These are phyloP conservation scores for Egretta garzetta DNA, from an alignment of 2,113 vertebrate species.

Conservation along the genomic window DNA sequence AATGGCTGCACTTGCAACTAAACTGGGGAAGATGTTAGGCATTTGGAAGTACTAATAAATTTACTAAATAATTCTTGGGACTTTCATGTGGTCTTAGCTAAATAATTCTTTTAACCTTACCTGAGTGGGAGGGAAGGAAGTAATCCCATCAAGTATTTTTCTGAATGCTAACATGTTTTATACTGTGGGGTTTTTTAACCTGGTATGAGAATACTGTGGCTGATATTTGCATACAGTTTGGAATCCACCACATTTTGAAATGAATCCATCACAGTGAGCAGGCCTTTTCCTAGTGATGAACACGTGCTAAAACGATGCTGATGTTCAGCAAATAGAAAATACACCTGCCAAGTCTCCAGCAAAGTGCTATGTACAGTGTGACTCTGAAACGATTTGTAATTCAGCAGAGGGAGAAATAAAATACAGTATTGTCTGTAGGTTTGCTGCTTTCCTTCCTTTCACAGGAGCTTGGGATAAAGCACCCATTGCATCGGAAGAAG, in stretches of 20 bases:
- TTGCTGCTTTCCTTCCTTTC: neutral
- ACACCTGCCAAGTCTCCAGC: neutral
- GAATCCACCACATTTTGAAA: neutral
- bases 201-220: neutral
- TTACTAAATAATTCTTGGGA: neutral
- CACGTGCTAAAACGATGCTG: neutral
- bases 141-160: neutral
- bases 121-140: neutral
- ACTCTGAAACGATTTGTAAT: neutral
- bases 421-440: neutral
- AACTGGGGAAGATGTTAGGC: neutral
- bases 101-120: neutral
- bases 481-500: slow-evolving; percentile 93
- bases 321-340: neutral
- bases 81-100: neutral
- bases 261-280: neutral
- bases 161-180: neutral
- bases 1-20: neutral
- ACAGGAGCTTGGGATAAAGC: slow-evolving; percentile 96
- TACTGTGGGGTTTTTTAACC: neutral
- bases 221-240: neutral
- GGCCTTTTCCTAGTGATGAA: neutral
- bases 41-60: neutral
- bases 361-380: neutral
- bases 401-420: neutral